phyloP scores from a whole-genome alignment of 2,113 vertebrate genomes.

The Ivindomyrus marchei region DNA sequence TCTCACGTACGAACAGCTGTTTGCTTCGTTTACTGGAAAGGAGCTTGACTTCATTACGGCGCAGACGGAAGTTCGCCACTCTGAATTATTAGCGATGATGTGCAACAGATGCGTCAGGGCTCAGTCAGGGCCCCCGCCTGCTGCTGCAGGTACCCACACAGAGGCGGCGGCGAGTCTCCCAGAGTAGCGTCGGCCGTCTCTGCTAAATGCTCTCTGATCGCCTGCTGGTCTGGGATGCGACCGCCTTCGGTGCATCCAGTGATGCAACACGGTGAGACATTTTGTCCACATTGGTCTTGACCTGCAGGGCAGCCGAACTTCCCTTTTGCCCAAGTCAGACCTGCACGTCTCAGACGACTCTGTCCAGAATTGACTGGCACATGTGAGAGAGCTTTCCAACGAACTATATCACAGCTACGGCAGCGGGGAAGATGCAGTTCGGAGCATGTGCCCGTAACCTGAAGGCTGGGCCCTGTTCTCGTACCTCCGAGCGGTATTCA shows the following conservation, averaged over 20 bases:
- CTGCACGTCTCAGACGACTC: neutral
- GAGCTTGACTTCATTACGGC: neutral
- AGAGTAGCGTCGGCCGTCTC: neutral
- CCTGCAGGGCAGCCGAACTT: neutral
- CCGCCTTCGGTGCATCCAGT: no score
- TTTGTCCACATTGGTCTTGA: neutral
- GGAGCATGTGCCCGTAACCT: neutral
- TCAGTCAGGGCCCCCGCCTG: neutral
- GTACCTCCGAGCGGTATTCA: neutral
- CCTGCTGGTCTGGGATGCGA: neutral
- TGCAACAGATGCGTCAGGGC: neutral
- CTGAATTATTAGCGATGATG: neutral
- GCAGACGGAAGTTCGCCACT: neutral
- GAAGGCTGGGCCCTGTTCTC: neutral
- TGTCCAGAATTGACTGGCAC: neutral
- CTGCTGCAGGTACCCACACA: neutral
- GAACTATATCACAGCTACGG: neutral
- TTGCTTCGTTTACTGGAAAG: neutral
- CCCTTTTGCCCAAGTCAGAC: neutral
- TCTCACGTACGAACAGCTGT: neutral
- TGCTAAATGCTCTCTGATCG: neutral
- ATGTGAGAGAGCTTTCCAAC: neutral
- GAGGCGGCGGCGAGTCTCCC: neutral
- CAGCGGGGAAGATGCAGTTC: neutral
- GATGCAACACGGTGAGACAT: neutral